A percentile compares a stretch with the other conserved stretches of the same genome.
phyloP scores from a whole-genome alignment of 2,797 vertebrate species.

The Clarias laeviceps region DNA sequence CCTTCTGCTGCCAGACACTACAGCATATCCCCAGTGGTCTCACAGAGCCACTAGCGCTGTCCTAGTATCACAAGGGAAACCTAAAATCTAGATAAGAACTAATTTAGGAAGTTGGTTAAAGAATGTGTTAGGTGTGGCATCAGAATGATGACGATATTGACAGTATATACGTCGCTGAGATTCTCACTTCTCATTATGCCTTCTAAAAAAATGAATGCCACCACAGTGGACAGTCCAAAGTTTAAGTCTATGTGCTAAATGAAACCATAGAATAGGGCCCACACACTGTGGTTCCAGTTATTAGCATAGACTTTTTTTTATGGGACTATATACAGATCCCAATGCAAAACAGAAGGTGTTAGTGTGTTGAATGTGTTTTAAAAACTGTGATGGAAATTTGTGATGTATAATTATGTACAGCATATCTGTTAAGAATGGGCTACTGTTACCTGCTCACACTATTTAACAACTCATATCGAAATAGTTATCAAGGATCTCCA shows the following conservation, averaged over 20 bases:
- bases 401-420: slow-evolving; percentile 39
- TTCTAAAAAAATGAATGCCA: background rate
- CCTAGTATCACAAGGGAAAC: no score
- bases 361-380: slow-evolving; percentile 6
- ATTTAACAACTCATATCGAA: no score
- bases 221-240: background rate
- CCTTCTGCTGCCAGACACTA: no score
- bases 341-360: slow-evolving; percentile 27
- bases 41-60: no score
- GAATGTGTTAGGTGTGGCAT: background rate
- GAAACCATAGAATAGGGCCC: background rate
- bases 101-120: background rate
- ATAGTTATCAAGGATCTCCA: no score
- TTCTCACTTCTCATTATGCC: background rate
- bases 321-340: slow-evolving; percentile 17
- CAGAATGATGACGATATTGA: background rate
- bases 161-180: background rate
- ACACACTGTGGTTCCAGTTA: background rate
- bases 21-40: no score
- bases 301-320: slow-evolving; percentile 17
- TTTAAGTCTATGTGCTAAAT: background rate
- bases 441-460: no score
- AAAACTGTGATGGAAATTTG: slow-evolving; percentile 32
- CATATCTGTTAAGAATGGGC: no score
- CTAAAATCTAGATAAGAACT: no score